Evolutionary conservation across 2,888 invertebrate species (phyloP), one percentile per base, ranked within the genome.

Genomic region (Ganaspis brasiliensis): DNA sequence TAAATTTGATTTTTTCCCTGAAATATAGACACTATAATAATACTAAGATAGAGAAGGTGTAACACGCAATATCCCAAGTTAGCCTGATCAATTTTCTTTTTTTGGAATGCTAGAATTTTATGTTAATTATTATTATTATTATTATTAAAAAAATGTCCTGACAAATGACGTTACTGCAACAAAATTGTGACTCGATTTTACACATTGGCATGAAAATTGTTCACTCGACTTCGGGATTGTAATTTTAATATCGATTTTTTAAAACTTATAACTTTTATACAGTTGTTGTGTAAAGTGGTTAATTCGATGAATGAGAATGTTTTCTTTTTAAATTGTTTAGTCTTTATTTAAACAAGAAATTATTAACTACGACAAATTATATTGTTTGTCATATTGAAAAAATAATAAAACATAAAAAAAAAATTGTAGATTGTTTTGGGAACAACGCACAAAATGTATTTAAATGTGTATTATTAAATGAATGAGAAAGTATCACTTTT

Each of bases 51-150:
- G 79, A 77, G 76, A 82, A 81, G 67, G 67, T 67, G 67, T 40
- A 45, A 67, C 67, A 83, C 84, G 82, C 76, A 79, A 83, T 86
- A 87, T 90, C 90, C 90, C 89, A 89, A 85, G 89, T 90, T 87
- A 89, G 89, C 87, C 87, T 86, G 86, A 86, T 82, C 79, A 63
- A 85, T 82, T 80, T 79, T 72, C 77, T 81, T 79, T 78, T 79
- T 67, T 79, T 45, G 73, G 24, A 59, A 59, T 40, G 56, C 24
- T 73, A 72, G 37, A 72, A 59, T 56, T 40, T 73, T 45, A 19
- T 12, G 19, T 73, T n/a, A n/a, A n/a, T n/a, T n/a, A n/a, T n/a
- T n/a, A n/a, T 73, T 1, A n/a, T 26, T 19, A 24, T 73, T 1
- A n/a, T 26, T 19, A 24, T 19, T 6, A 14, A 72, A 72, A 55